Evolutionary conservation across 2,113 vertebrate genomes (phyloP).

Genomic region (Thomomys bottae): DNA sequence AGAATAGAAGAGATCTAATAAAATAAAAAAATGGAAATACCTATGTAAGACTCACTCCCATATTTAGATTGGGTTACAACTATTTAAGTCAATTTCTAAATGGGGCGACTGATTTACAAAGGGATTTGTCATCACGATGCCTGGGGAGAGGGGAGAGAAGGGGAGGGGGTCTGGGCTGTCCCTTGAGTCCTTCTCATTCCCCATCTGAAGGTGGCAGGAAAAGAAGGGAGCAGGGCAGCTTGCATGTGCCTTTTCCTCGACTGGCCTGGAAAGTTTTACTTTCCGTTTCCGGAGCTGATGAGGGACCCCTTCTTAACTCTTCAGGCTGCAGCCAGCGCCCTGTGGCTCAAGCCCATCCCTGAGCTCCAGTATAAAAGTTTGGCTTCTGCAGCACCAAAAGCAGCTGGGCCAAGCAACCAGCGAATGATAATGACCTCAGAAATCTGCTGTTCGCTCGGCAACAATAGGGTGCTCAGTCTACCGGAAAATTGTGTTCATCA

Average conservation of each 20-base stretch:
- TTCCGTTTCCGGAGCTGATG: conserved; percentile 86
- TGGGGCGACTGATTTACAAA: conserved; percentile 39
- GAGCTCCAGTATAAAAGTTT: conserved; percentile 94
- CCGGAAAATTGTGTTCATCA: conserved; percentile 99
- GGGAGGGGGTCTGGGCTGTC: background rate
- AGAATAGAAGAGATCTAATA: no score
- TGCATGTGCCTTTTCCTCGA: conserved; percentile 76
- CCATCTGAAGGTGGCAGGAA: conserved; percentile 47
- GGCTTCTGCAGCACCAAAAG: conserved; percentile 96
- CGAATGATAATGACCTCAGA: conserved; percentile 99
- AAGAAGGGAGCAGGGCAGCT: conserved; percentile 18
- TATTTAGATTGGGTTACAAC: background rate
- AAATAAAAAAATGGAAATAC: conserved; percentile 12
- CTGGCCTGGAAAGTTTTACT: conserved; percentile 87
- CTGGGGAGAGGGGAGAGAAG: background rate
- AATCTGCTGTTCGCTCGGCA: conserved; percentile 99
- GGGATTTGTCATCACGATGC: conserved; percentile 55
- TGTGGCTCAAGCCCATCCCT: conserved; percentile 90
- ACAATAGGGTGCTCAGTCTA: conserved; percentile 99
- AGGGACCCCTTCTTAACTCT: conserved; percentile 79
- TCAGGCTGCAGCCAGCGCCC: conserved; percentile 85
- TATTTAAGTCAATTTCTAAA: conserved; percentile 59
- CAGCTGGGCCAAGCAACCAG: conserved; percentile 99
- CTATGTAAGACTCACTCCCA: background rate
- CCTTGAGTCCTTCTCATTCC: conserved; percentile 50